Base-by-base conservation (phyloP, 2,888 invertebrate species). In the Capitulum mitella region DNA sequence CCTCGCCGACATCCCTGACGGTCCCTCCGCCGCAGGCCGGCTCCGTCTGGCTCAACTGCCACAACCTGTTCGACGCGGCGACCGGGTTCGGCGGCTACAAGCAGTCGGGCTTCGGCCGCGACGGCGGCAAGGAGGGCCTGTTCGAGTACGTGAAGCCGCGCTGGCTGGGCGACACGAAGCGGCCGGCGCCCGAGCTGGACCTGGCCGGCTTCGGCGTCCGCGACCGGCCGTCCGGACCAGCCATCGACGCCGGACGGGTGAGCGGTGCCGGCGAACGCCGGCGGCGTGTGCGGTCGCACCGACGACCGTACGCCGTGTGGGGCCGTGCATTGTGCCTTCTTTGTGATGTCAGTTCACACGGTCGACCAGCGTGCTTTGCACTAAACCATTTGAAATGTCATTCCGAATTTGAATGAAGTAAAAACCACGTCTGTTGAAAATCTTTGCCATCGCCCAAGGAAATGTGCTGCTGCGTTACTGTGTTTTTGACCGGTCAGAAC, bases 41-140 rank as follows among this genome's bases (percentile, higher is more conserved):
- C 22, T 87, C 88, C 75, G 86, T 90, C 46, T 90, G 89, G 89
- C 84, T 89, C 64, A 90, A 90, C 83, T 84, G 85, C 75, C 87
- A 88, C 84, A 88, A 88, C 80, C 80, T 87, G 79, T 86, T 88
- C 83, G 86, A 88, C 83, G 86, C 88, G 14, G 86, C 87, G 32
- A 84, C 87, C 51, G 85, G 88, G 26, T 86, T 88, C 82, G 86
- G 87, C 32, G 87, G 88, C 3, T 85, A 86, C 81, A 87, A 87
- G 83, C 85, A 86, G 82, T 88, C 88, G 83, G 89, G 89, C 1
- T 85, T 84, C 82, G 89, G 89, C 19, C 84, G 86, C 81, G 87
- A 88, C 83, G 88, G 89, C 3, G 86, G 87, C 26, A 85, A 85
- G 81, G 86, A 86, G 84, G 87, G 86, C 75, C 79, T 82, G 43